Conservation (phyloP, 2,888 invertebrate species). For the Theretra japonica region DNA sequence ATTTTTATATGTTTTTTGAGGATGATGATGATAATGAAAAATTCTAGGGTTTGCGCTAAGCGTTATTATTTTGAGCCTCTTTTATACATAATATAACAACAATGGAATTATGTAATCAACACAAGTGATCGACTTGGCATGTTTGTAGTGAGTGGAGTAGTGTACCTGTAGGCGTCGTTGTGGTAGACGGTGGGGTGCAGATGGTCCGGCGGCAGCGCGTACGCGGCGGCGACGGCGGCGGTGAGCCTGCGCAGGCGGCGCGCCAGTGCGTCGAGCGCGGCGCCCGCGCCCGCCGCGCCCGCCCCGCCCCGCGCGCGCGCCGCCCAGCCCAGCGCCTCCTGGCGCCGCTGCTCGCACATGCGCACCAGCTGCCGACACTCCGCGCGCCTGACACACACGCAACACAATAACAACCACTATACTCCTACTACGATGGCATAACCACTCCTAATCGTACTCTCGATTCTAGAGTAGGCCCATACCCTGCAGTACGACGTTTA, state of each 20-base stretch:
- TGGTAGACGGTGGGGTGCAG: slow-evolving; percentile 92
- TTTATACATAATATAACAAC: not conserved
- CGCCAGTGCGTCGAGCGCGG: slow-evolving; percentile 84
- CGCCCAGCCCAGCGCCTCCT: slow-evolving; percentile 65
- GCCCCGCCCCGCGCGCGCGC: slow-evolving; percentile 82
- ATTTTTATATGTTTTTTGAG: no score
- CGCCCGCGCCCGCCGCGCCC: slow-evolving; percentile 87
- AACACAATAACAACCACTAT: not conserved
- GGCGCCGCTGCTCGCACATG: slow-evolving; percentile 92
- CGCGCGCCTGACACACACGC: slow-evolving; percentile 83
- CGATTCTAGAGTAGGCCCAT: no score
- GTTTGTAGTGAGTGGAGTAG: no score
- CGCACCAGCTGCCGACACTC: slow-evolving; percentile 92
- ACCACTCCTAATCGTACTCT: no score
- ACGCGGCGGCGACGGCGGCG: slow-evolving; percentile 89
- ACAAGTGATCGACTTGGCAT: no score
- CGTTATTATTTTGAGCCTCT: no score
- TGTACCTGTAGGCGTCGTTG: slow-evolving; percentile 83
- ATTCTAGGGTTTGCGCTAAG: no score
- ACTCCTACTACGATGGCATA: no score
- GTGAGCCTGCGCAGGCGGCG: slow-evolving; percentile 89
- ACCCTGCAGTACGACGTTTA: no score
- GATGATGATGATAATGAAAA: no score
- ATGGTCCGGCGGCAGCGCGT: slow-evolving; percentile 90
- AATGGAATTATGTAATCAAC: no score